Evolutionary conservation across 2,113 vertebrate genomes (phyloP), one percentile per base, ranked within the genome.

Genomic region (Dascyllus trimaculatus): DNA sequence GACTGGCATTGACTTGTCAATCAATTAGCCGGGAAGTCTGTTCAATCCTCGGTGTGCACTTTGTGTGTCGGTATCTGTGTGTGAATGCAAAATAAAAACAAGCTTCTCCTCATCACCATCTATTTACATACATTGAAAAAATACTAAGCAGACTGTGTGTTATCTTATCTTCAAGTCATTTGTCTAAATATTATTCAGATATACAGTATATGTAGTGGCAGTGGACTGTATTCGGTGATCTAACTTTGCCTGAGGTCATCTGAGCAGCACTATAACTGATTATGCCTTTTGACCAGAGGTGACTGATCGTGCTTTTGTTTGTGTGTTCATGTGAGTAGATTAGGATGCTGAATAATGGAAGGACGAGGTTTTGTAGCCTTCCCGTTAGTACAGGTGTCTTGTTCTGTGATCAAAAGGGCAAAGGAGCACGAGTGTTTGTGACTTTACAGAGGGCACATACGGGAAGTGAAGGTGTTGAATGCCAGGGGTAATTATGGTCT

Each of bases 301-400:
- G 75, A 76, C 48, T 82, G 67, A 80, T 85, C 58, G 65, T 59
- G 74, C 75, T 76, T 82, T 85, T 83, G 74, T 84, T 73, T 43
- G 40, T 22, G 35, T 65, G 53, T 63, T 69, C 53, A 52, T 57
- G 62, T 24, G 65, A 18, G 21, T 10, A 60, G 77, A 80, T 79
- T 61, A 83, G 62, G 38, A 62, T 75, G 38, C 25, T 85, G 64
- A 89, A 89, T 92, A 89, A 89, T 85, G 76, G 38, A 88, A 75
- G 56, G 52, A 62, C 7, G 0, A 26, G 58, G 76, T 89, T 90
- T 78, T 85, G 70, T 81, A 43, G 53, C 46, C 46, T 80, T 84
- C 74, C 84, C 10, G 18, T 25, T 24, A 78, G 81, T 5, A 18
- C 19, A 48, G 78, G 80, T 86, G 78, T 84, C 75, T 78, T 35